These are phyloP conservation scores for Polia nebulosa DNA, from an alignment of 2,888 invertebrate genomes.

Conservation along the genomic window DNA sequence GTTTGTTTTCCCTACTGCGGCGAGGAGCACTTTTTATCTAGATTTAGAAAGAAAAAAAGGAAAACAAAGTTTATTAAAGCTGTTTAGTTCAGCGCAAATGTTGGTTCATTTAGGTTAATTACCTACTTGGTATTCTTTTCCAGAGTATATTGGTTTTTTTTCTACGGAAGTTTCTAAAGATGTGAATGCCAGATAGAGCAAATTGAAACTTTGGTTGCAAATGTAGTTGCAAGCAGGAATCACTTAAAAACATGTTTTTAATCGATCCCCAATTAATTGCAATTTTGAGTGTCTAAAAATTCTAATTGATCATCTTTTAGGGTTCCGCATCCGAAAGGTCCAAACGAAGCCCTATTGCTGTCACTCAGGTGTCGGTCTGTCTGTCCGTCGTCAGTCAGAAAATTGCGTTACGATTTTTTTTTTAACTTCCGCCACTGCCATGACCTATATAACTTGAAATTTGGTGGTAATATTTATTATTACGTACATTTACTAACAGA, in stretches of 20 bases:
- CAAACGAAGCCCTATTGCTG: no score
- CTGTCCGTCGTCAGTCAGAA: no score
- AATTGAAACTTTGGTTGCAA: not conserved
- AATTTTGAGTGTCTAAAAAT: no score
- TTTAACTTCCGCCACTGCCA: no score
- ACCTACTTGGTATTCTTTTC: conserved; percentile 1
- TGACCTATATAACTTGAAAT: no score
- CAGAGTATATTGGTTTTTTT: not conserved
- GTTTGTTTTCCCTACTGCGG: conserved; percentile 40
- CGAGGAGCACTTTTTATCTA: conserved; percentile 14
- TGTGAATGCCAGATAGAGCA: conserved; percentile 2
- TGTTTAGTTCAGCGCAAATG: conserved; percentile 24
- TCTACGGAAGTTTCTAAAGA: not conserved
- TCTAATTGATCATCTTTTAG: no score
- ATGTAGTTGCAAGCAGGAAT: not conserved
- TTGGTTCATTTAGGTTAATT: conserved; percentile 48
- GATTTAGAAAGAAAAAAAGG: conserved; percentile 11
- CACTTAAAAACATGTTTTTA: not conserved
- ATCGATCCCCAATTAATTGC: no score
- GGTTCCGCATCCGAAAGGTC: no score
- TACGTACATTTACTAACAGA: no score
- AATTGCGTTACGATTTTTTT: no score
- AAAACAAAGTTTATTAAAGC: conserved; percentile 15
- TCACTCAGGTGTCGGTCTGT: no score
- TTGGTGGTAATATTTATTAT: no score